These are phyloP conservation scores for Carcharodon carcharias DNA, from an alignment of 2,797 vertebrate species.

Conservation along the genomic window DNA sequence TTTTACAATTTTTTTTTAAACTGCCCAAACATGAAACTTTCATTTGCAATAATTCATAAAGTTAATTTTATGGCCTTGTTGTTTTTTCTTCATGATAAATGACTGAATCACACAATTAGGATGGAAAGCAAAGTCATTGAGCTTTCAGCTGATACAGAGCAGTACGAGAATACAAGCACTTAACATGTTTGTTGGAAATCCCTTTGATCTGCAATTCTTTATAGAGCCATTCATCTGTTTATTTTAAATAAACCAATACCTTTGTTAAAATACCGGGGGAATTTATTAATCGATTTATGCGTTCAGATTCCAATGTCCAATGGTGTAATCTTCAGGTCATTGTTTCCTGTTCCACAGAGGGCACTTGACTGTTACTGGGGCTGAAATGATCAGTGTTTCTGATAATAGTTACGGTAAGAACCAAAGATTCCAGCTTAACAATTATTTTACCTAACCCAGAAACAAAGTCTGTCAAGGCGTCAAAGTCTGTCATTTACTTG, in stretches of 20 bases:
- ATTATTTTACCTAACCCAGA: not conserved
- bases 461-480: not conserved
- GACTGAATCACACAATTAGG: not conserved
- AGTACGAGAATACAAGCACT: not conserved
- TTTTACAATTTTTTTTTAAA: not conserved
- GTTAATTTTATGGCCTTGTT: constrained; percentile 1
- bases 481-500: constrained; percentile 47
- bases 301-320: not conserved
- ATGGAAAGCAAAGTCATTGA: not conserved
- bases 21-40: not conserved
- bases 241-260: not conserved
- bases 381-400: not conserved
- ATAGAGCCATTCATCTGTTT: not conserved
- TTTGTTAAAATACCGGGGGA: not conserved
- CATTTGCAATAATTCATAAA: not conserved
- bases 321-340: not conserved
- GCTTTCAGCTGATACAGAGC: not conserved
- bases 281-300: not conserved
- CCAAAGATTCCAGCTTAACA: not conserved
- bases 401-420: not conserved
- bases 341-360: not conserved
- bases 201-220: not conserved
- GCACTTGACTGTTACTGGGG: not conserved
- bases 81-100: constrained; percentile 1
- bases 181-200: not conserved